Evolutionary conservation across 2,888 invertebrate genomes (phyloP).

Genomic region (Lochmaea capreae): DNA sequence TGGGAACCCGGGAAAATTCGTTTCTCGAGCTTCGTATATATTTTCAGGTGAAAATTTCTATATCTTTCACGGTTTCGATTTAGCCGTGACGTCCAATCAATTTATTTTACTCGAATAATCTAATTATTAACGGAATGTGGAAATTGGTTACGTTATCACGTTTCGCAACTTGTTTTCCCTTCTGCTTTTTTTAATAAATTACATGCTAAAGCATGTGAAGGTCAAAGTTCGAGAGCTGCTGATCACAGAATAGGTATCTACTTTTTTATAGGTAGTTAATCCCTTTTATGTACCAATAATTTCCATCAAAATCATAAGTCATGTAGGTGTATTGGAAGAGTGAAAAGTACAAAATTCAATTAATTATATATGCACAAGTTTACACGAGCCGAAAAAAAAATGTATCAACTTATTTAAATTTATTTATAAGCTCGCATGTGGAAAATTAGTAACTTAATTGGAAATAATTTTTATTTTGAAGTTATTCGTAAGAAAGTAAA

Average conservation of each 20-base stretch:
- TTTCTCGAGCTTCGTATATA: slow-evolving; percentile 14
- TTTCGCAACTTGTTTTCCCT: neutral
- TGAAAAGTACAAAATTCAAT: too few relatives aligned
- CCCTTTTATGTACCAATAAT: neutral
- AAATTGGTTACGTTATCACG: slow-evolving; percentile 20
- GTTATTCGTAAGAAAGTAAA: too few relatives aligned
- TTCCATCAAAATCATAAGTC: neutral
- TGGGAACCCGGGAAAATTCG: slow-evolving; percentile 33
- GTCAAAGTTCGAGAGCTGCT: neutral
- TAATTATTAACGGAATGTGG: slow-evolving; percentile 16
- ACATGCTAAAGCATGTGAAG: neutral
- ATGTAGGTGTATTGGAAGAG: neutral
- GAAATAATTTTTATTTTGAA: too few relatives aligned
- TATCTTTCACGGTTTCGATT: slow-evolving; percentile 7
- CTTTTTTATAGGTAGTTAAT: neutral
- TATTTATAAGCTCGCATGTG: too few relatives aligned
- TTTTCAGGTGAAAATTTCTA: slow-evolving; percentile 29
- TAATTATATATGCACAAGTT: too few relatives aligned
- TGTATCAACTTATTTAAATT: too few relatives aligned
- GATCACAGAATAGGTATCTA: neutral
- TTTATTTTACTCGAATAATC: slow-evolving; percentile 18
- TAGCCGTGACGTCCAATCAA: slow-evolving; percentile 12
- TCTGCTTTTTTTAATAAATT: neutral
- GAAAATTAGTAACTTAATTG: too few relatives aligned
- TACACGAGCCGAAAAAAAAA: too few relatives aligned